Evolutionary conservation across 2,888 invertebrate genomes (phyloP), one percentile per base, ranked within the genome.

Genomic region (Rhamnusium bicolor): DNA sequence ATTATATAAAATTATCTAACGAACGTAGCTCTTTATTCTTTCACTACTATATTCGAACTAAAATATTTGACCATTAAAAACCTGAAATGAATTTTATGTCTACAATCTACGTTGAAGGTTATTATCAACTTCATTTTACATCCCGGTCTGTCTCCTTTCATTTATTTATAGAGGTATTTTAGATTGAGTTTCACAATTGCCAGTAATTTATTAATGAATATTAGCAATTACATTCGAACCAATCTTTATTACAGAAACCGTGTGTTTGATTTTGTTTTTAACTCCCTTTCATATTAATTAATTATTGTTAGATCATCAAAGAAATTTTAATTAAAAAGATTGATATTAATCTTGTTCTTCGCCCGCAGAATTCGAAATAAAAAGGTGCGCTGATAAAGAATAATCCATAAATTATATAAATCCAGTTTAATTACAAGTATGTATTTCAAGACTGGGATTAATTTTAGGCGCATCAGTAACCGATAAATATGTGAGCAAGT

Each of bases 81-180:
- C 83, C 83, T 84, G 84, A 84, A 84, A 83, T 83, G 83, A 83
- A 84, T 83, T 84, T 84, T 83, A 84, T 82, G 84, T 82, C 84
- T 83, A 83, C 84, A 82, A 84, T 84, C 81, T 81, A 83, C 82
- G 82, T 79, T 81, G 84, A 84, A 84, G 84, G 84, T 83, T 84
- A 84, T 82, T 83, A 84, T 83, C 82, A 83, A 83, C 83, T 84
- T 82, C 82, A 83, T 81, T 83, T 83, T 80, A 81, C 83, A 80
- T 80, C 82, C 77, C 72, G 76, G 71, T 82, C 77, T 80, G 81
- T 81, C 81, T 81, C 82, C 82, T 83, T 82, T 82, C 81, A 80
- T 82, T 81, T 82, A 81, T 82, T 83, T 81, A 81, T 81, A 77
- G 82, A 80, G 80, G 78, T 78, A 80, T 82, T 83, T 80, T 71